Evolutionary conservation across 37 sponge, comb jelly and placozoan genomes (phyloP).

Genomic region (Cladorhizidae sp.): DNA sequence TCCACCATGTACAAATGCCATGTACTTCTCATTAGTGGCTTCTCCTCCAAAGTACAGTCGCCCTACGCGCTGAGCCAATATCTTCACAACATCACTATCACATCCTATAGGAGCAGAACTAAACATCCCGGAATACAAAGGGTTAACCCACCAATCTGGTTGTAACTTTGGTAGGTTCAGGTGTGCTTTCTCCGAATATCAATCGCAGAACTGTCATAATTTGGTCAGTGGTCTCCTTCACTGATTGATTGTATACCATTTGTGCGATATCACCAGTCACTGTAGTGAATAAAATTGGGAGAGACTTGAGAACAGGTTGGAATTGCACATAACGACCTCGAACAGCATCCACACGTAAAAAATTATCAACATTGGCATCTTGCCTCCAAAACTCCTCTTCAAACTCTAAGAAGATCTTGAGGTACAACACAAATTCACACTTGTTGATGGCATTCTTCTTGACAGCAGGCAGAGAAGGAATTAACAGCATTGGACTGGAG

Average conservation of each 20-base stretch:
- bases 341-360: neutral
- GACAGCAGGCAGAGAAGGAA: constrained; percentile 31
- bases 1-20: constrained; percentile 64
- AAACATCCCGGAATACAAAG: constrained; percentile 57
- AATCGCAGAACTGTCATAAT: constrained; percentile 35
- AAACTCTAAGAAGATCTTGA: constrained; percentile 42
- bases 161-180: constrained; percentile 32
- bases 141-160: constrained; percentile 50
- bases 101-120: constrained; percentile 29
- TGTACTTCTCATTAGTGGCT: constrained; percentile 27
- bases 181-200: constrained; percentile 31
- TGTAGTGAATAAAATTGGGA: constrained; percentile 7
- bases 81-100: neutral
- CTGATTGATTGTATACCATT: constrained; percentile 8
- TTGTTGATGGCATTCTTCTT: constrained; percentile 38
- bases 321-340: constrained; percentile 43
- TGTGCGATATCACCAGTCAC: constrained; percentile 40
- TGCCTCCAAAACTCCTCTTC: constrained; percentile 10
- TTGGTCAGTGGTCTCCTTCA: constrained; percentile 23
- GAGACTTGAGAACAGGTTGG: constrained; percentile 9
- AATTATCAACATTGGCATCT: neutral
- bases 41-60: constrained; percentile 73
- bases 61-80: constrained; percentile 31
- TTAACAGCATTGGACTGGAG: constrained; percentile 39
- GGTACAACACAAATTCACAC: constrained; percentile 3